A percentile compares a stretch with the other conserved stretches of the same genome.
Evolutionary conservation across 2,113 vertebrate species (phyloP).

Genomic region (Ammodytes marinus): DNA sequence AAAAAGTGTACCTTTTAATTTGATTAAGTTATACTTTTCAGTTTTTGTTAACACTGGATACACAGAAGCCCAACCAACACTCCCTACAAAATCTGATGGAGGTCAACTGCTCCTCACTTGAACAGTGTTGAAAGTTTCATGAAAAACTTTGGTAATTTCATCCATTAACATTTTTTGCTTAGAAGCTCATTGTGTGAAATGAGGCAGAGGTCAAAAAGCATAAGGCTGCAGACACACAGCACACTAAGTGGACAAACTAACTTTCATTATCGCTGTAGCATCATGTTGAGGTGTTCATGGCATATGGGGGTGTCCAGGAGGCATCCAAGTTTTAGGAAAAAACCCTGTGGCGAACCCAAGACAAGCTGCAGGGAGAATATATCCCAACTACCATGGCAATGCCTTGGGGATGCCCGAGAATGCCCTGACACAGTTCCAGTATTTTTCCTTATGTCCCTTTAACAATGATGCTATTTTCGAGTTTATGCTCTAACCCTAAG

Average conservation of each 20-base stretch:
- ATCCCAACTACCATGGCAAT: conserved; percentile 1
- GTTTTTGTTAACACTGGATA: not conserved
- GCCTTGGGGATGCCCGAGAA: conserved; percentile 2
- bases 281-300: not conserved
- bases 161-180: not conserved
- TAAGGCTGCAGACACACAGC: not conserved
- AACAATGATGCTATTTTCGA: conserved; percentile 5
- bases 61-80: not conserved
- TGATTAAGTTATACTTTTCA: not conserved
- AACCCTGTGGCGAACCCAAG: conserved; percentile 8
- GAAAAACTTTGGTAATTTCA: not conserved
- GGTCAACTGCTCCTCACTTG: not conserved
- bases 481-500: conserved; percentile 1
- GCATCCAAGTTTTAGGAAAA: conserved; percentile 11
- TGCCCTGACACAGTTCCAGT: conserved; percentile 14
- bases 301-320: not conserved
- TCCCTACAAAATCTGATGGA: not conserved
- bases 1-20: no score
- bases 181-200: not conserved
- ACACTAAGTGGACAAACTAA: not conserved
- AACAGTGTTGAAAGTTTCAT: not conserved
- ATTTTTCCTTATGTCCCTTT: conserved; percentile 15
- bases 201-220: not conserved
- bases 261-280: not conserved
- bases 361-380: conserved; percentile 19